phyloP scores from a whole-genome alignment of 2,888 invertebrate genomes.

The Periphyllus acericola region DNA sequence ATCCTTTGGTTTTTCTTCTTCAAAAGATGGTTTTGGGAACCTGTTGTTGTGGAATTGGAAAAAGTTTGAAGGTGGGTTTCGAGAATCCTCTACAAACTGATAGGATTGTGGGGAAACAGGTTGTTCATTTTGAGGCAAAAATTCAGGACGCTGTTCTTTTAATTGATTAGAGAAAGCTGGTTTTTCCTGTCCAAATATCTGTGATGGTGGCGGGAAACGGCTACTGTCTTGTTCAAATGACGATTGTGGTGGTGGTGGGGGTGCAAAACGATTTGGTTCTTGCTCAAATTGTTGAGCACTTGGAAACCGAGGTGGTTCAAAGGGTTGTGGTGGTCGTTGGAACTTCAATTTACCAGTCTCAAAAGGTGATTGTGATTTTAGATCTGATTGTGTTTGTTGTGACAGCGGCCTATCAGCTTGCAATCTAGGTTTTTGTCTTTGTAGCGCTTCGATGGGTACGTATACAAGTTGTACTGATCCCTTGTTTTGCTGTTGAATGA shows the following conservation, averaged over 20 bases:
- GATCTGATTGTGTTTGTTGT: conserved; percentile 25
- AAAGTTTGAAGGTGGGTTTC: conserved; percentile 47
- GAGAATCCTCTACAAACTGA: conserved; percentile 39
- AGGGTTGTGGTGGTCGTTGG: conserved; percentile 53
- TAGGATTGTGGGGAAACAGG: conserved; percentile 38
- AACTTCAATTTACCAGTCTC: conserved; percentile 49
- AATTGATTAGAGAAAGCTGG: conserved; percentile 30
- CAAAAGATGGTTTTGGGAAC: conserved; percentile 44
- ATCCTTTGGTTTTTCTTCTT: conserved; percentile 48
- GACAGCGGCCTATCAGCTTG: conserved; percentile 65
- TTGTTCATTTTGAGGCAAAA: conserved; percentile 58
- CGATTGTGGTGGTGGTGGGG: conserved; percentile 61
- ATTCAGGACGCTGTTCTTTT: conserved; percentile 49
- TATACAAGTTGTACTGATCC: conserved; percentile 83
- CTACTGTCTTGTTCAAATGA: conserved; percentile 67
- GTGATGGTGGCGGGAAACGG: conserved; percentile 63
- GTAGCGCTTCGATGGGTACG: conserved; percentile 81
- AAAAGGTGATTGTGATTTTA: conserved; percentile 46
- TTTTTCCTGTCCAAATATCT: conserved; percentile 54
- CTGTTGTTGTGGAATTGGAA: conserved; percentile 54
- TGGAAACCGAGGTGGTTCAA: conserved; percentile 25
- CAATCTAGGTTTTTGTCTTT: conserved; percentile 65
- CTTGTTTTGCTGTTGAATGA: conserved; percentile 65
- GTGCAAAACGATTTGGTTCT: conserved; percentile 33
- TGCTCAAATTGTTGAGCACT: conserved; percentile 46